Evolutionary conservation across 1,140 invertebrate species (phyloP), one percentile per base, ranked within the genome.

Genomic region (Drosophila ironensis): DNA sequence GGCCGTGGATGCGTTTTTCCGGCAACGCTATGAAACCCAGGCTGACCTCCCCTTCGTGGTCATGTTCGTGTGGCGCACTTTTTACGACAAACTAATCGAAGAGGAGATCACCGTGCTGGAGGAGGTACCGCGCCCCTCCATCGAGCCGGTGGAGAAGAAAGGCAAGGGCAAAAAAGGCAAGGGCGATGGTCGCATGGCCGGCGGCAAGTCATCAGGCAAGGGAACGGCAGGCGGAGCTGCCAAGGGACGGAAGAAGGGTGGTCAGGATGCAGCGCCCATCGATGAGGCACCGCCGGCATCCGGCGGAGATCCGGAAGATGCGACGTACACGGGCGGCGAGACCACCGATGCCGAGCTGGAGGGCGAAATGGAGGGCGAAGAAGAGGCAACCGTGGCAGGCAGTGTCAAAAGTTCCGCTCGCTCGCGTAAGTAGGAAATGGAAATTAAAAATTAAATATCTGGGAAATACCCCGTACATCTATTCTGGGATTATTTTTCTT

Each of bases 91-190:
- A 73, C 75, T 91, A 3, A 69, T 91, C 17, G 91, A 93, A 67
- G 91, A 92, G 77, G 92, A 93, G 88, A 89, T 93, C 12, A 81
- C 91, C 0, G 90, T 92, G 45, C 90, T 92, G 72, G 92, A 93
- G 73, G 91, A 93, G 90, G 91, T 68, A 57, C 75, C 66, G 8
- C 72, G 67, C 0, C 76, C 78, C 4, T 52, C 74, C 4, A 48
- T 59, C 5, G 25, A 7, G 7, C 3, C 14, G 6, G 33, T 0
- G 40, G 74, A 89, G 8, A 88, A 88, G 17, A 88, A 87, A 71
- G 86, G 77, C 2, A 88, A 82, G 27, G 88, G 89, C 11, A 88
- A 87, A 30, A 89, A 89, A 20, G 54, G 69, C 3, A 88, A 72
- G 25, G 81, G 72, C 4, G 89, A 67, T 45, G 76, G 45, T n/a